Evolutionary conservation across 2,888 invertebrate genomes (phyloP), one percentile per base, ranked within the genome.

Genomic region (Drosophila paracracens): DNA sequence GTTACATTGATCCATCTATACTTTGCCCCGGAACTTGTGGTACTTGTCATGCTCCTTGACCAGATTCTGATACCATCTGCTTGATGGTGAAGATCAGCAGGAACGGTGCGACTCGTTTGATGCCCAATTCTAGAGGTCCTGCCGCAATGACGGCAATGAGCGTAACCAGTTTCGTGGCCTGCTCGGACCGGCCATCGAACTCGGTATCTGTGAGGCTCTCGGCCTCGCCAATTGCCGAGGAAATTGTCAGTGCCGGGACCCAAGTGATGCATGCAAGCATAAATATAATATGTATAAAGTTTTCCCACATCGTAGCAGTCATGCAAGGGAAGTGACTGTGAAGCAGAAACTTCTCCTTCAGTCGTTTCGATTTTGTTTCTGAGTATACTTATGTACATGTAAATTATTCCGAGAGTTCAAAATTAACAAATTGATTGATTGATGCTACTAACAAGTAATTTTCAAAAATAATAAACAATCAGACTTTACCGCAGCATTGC

Each of bases 21-120:
- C 91, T 79, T 93, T 93, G 60, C 93, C 93, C 38, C 91, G 92
- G 73, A 93, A 93, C 56, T 92, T 93, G 76, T 91, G 91, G 68
- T 93, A 92, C 70, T 93, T 93, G 66, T 92, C 86, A 63, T 93
- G 92, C 54, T 93, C 93, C 78, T 91, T 93, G 27, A 92, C 81
- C 29, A 93, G 75, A 4, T 78, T 74, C 64, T 92, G 91, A 57
- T 93, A 93, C 92, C 91, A 93, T 93, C 33, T 92, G 81, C 58
- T 88, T 90, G 13, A 93, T 93, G 48, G 87, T 81, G 57, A 90
- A 92, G 7, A 91, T 90, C 25, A 93, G 79, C 25, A 92, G 78
- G 66, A 93, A 93, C 1, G 93, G 93, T 3, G 93, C 93, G 10
- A 93, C 89, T 72, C 92, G 85, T 70, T 93, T 93, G 11, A 93